These are phyloP conservation scores for Aptenodytes patagonicus DNA, from an alignment of 2,113 vertebrate species.

Conservation along the genomic window DNA sequence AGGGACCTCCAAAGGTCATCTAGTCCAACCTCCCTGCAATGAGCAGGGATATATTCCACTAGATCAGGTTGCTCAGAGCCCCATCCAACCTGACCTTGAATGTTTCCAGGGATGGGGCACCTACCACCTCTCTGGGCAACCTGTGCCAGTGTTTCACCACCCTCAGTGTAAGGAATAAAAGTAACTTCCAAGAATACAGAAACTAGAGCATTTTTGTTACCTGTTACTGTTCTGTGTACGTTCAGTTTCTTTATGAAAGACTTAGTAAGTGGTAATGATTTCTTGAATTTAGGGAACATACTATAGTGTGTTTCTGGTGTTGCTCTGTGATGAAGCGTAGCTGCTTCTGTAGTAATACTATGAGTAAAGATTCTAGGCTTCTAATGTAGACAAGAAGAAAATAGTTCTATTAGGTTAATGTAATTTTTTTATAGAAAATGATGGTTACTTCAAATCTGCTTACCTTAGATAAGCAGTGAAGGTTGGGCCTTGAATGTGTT, in stretches of 20 bases:
- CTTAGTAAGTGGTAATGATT: not conserved
- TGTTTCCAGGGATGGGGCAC: too few species aligned
- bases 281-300: not conserved
- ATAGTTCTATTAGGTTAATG: not conserved
- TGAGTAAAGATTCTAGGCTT: not conserved
- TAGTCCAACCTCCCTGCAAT: too few species aligned
- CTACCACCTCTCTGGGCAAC: too few species aligned
- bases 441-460: not conserved
- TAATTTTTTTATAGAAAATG: not conserved
- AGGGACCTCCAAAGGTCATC: too few species aligned
- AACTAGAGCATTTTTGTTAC: not conserved
- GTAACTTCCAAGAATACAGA: not conserved
- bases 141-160: too few species aligned
- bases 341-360: not conserved
- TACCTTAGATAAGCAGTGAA: not conserved
- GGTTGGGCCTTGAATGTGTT: not conserved
- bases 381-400: not conserved
- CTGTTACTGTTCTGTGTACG: not conserved
- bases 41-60: too few species aligned
- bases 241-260: not conserved
- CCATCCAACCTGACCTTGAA: too few species aligned
- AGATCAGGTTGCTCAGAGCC: too few species aligned
- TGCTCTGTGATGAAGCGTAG: not conserved
- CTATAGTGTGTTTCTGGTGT: not conserved
- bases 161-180: not conserved